Conservation (phyloP, 2,888 invertebrate species). For the Melieria omissa region DNA sequence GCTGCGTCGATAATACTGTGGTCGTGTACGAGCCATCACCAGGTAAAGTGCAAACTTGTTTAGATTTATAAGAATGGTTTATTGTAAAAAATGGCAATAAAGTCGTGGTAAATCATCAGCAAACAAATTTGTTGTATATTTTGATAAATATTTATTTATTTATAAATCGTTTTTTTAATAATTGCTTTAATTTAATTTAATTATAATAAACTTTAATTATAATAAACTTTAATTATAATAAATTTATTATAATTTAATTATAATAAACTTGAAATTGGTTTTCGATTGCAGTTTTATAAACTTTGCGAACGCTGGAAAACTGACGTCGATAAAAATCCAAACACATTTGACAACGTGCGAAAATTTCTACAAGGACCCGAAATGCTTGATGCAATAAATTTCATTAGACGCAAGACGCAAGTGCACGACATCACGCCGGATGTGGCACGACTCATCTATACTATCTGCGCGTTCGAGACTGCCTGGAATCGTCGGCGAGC, state of each 20-base stretch:
- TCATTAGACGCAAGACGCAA: constrained; percentile 71
- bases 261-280: neutral
- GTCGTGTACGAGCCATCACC: constrained; percentile 75
- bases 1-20: constrained; percentile 85
- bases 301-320: constrained; percentile 77
- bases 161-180: neutral
- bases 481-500: constrained; percentile 75
- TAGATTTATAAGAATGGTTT: no score
- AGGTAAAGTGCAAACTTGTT: constrained; percentile 51
- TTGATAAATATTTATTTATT: no score
- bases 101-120: no score
- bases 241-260: neutral
- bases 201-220: neutral
- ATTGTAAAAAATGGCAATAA: no score
- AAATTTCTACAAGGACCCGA: constrained; percentile 70
- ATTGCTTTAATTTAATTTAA: neutral
- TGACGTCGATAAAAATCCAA: constrained; percentile 76
- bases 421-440: constrained; percentile 73
- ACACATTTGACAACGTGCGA: constrained; percentile 70
- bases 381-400: constrained; percentile 68
- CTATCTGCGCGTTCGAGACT: constrained; percentile 83
- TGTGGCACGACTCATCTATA: constrained; percentile 75
- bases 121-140: no score
- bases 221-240: neutral
- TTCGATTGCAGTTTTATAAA: constrained; percentile 79